Conservation (phyloP, 2,797 vertebrate genomes). For the Hydrophis major region DNA sequence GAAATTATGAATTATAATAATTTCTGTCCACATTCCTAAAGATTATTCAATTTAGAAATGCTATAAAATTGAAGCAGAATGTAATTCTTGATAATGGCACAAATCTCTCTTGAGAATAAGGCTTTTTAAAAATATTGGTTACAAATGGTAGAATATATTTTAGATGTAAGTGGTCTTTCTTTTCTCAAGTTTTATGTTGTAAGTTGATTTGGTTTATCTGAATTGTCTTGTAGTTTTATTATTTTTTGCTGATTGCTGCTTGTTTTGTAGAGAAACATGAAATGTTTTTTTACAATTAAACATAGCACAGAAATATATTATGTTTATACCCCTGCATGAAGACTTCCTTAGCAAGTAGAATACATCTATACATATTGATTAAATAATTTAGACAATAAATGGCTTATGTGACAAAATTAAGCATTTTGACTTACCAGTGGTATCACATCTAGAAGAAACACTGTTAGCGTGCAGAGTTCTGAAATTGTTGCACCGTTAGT, state of each 20-base stretch:
- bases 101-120: not conserved
- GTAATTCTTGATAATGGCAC: not conserved
- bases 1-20: not conserved
- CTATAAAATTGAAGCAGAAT: not conserved
- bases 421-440: constrained; percentile 81
- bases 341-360: not conserved
- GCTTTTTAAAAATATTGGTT: not conserved
- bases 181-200: not conserved
- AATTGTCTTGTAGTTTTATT: not conserved
- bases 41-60: not conserved
- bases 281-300: not conserved
- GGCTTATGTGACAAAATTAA: not conserved
- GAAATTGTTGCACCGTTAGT: constrained; percentile 70
- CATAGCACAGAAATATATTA: not conserved
- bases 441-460: constrained; percentile 93
- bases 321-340: not conserved
- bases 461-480: constrained; percentile 87
- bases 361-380: not conserved
- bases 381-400: not conserved
- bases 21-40: not conserved
- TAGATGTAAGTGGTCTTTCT: not conserved
- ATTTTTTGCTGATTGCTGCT: not conserved
- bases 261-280: not conserved
- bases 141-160: not conserved
- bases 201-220: not conserved